Conservation (phyloP, 2,797 vertebrate genomes). For the Acrocephalus scirpaceus region DNA sequence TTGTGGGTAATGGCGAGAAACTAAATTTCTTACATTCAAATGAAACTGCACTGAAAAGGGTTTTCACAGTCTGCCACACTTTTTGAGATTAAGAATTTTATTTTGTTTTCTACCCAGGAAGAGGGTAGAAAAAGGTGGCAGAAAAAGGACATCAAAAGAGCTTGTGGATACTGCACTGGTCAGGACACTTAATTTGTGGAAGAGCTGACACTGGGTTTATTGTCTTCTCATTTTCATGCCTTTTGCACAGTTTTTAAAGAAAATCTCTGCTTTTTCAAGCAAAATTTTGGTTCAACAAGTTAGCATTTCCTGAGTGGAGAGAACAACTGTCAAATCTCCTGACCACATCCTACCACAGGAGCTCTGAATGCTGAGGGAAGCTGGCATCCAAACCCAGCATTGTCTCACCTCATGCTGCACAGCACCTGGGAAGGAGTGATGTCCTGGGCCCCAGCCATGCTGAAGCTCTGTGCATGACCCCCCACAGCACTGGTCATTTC, state of each 20-base stretch:
- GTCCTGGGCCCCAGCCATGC: not conserved
- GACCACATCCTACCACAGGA: not conserved
- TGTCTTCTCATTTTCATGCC: not conserved
- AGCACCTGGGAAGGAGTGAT: not conserved
- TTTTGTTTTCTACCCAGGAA: not conserved
- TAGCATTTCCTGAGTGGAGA: not conserved
- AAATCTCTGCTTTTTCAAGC: not conserved
- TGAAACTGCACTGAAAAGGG: not conserved
- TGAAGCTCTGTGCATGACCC: not conserved
- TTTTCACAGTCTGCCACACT: not conserved
- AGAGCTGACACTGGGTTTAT: not conserved
- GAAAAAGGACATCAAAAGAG: not conserved
- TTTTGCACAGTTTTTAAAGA: not conserved
- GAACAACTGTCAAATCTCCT: not conserved
- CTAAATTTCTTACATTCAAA: not conserved
- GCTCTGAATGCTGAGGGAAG: not conserved
- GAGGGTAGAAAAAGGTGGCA: not conserved
- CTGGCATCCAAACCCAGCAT: rapidly evolving
- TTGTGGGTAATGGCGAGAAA: not conserved
- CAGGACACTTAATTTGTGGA: not conserved
- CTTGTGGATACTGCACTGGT: not conserved
- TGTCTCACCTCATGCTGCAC: not conserved
- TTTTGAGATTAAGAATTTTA: not conserved
- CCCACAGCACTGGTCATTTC: not conserved
- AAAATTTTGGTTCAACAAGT: not conserved